phyloP scores from a whole-genome alignment of 2,888 invertebrate genomes.

The Sericinus montela region DNA sequence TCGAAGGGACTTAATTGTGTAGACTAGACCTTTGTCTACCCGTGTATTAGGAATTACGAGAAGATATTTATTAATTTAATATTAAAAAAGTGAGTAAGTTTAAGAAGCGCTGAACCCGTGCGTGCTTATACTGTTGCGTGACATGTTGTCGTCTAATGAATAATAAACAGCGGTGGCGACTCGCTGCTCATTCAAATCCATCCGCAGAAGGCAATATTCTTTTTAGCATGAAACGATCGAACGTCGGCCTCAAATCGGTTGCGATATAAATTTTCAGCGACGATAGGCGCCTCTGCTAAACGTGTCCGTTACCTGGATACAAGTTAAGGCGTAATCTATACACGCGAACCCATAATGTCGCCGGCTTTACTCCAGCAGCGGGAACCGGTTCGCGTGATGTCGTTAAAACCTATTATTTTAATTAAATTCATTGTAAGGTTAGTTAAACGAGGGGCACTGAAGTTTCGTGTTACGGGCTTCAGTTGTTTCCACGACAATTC shows the following conservation, averaged over 20 bases:
- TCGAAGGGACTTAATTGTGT: no score
- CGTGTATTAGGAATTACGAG: no score
- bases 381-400: constrained; percentile 64
- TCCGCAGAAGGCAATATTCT: constrained; percentile 65
- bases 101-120: constrained; percentile 63
- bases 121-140: constrained; percentile 70
- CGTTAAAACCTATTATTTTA: constrained; percentile 67
- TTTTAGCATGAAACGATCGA: constrained; percentile 63
- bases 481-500: constrained; percentile 43
- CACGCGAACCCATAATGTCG: constrained; percentile 37
- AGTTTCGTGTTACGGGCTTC: constrained; percentile 46
- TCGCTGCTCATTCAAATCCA: constrained; percentile 73
- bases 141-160: constrained; percentile 73
- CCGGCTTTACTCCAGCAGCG: constrained; percentile 41
- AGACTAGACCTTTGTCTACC: no score
- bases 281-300: constrained; percentile 26
- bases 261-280: constrained; percentile 39
- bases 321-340: constrained; percentile 19
- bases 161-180: constrained; percentile 73
- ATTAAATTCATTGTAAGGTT: constrained; percentile 63
- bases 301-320: constrained; percentile 38
- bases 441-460: constrained; percentile 47
- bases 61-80: constrained; percentile 3
- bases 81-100: constrained; percentile 50
- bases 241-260: constrained; percentile 53